phyloP scores from a whole-genome alignment of 2,797 vertebrate species.

The Oceanodroma leucorhoa region DNA sequence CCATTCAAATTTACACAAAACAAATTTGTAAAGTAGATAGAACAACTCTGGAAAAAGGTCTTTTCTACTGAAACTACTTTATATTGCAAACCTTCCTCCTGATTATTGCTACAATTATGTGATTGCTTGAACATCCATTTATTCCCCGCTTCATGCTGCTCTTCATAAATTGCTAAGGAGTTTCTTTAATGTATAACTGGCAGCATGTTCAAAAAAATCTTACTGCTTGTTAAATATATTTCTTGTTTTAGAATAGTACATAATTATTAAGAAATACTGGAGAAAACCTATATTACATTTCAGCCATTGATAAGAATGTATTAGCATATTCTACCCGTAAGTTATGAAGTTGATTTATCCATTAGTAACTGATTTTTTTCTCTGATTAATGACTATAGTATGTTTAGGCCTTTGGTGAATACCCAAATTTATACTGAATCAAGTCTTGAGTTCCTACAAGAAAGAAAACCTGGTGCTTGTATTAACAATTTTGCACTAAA shows the following conservation, averaged over 20 bases:
- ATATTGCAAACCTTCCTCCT: conserved; percentile 23
- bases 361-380: neutral
- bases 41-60: neutral
- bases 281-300: neutral
- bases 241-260: neutral
- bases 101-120: conserved; percentile 2
- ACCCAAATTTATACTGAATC: neutral
- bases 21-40: neutral
- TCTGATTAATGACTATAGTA: neutral
- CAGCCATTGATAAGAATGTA: neutral
- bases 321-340: neutral
- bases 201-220: neutral
- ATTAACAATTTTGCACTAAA: neutral
- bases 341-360: neutral
- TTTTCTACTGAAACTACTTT: conserved; percentile 5
- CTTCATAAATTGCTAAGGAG: conserved; percentile 29
- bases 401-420: neutral
- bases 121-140: conserved; percentile 13
- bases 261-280: conserved; percentile 25
- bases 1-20: neutral
- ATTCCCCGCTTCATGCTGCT: conserved; percentile 17
- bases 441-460: neutral
- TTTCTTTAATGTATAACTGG: neutral
- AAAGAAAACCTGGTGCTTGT: neutral
- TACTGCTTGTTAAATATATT: neutral